Evolutionary conservation across 2,888 invertebrate species (phyloP), one percentile per base, ranked within the genome.

Genomic region (Harmothoe impar): DNA sequence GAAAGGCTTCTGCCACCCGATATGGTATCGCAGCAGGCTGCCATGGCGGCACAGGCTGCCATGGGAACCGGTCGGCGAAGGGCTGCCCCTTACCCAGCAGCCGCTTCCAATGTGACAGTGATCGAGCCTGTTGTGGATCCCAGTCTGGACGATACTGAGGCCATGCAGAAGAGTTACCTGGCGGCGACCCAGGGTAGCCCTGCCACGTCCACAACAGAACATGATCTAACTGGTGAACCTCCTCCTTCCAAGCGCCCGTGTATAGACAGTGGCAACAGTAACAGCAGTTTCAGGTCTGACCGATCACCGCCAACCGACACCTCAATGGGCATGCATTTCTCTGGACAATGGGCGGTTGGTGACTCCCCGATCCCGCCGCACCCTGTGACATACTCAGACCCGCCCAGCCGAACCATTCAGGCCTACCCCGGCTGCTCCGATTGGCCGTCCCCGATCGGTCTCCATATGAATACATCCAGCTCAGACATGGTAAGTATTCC

Each of bases 161-260:
- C 84, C 43, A 84, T 84, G 84, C 43, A 52, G 84, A 23, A 84
- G n/a, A 29, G 84, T 43, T 84, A 84, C 52, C 84, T 51, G 7
- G 62, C 62, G 15, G 62, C 62, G 3, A 62, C 62, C n/a, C 62
- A 62, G 62, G n/a, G n/a, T 62, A n/a, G 3, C 62, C 7, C 62
- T n/a, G n/a, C 62, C n/a, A 29, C 25, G 3, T 25, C 29, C 25
- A 7, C 25, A 25, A 25, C 31, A 77, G 77, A 25, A 29, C 77
- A 25, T 15, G 17, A 20, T 77, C 10, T 43, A 43, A 43, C 43
- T 10, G 43, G 43, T 7, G 43, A 43, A 43, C 43, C 43, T 7
- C 43, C 43, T 7, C 31, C 77, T 77, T 0, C 77, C 25, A 77
- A 77, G 25, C 25, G 77, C n/a, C 77, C 25, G 31, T 77, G 77